Conservation (phyloP, 2,888 invertebrate species). For the Acanthosoma haemorrhoidale region DNA sequence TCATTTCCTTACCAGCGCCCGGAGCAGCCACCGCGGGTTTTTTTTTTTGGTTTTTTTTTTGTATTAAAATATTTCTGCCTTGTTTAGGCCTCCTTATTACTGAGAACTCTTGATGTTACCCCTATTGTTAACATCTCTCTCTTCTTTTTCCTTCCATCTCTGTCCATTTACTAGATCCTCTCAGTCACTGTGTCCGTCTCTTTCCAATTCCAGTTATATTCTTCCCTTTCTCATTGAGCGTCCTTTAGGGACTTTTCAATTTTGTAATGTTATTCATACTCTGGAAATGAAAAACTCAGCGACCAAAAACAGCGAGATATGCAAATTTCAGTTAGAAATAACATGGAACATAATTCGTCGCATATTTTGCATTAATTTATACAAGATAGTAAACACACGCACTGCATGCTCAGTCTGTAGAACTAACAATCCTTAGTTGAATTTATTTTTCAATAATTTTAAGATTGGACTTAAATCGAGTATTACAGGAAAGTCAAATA, state of each 20-base stretch:
- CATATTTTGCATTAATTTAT: too few species aligned
- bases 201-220: constrained; percentile 3
- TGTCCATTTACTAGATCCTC: constrained; percentile 20
- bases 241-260: constrained; percentile 11
- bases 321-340: too few species aligned
- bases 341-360: too few species aligned
- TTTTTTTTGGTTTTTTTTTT: constrained; percentile 20
- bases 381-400: too few species aligned
- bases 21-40: background rate
- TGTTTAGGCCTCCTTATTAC: constrained; percentile 30
- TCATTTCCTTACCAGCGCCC: constrained; percentile 29
- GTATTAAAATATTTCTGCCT: constrained; percentile 32
- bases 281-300: background rate
- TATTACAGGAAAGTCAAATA: too few species aligned
- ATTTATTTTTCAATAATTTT: too few species aligned
- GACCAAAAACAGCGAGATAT: too few species aligned
- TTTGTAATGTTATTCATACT: constrained; percentile 4
- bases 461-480: too few species aligned
- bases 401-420: too few species aligned
- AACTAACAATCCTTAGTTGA: too few species aligned
- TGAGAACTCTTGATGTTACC: constrained; percentile 26
- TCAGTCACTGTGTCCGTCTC: constrained; percentile 17
- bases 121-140: constrained; percentile 22
- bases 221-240: background rate
- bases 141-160: constrained; percentile 5